A percentile compares a stretch with the other conserved stretches of the same genome.
Evolutionary conservation across 1,140 invertebrate genomes (phyloP).

Genomic region (Brachionus rubens): DNA sequence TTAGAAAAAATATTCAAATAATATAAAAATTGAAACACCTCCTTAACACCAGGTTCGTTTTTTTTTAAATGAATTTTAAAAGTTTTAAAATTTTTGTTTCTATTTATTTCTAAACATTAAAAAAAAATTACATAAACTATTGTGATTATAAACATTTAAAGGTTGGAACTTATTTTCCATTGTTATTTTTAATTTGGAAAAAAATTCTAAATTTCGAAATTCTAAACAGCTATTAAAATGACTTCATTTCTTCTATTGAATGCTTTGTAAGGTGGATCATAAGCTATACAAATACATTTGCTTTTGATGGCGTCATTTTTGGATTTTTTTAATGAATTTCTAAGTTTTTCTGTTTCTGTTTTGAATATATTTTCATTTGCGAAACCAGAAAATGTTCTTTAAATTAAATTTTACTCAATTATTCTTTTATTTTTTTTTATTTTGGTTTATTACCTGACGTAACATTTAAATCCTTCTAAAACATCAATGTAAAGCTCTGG

Average conservation of each 20-base stretch:
- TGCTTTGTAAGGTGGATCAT: constrained; percentile 39
- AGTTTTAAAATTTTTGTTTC: too few relatives aligned
- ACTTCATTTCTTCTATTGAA: constrained; percentile 42
- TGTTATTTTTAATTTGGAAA: not conserved
- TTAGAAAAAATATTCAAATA: too few relatives aligned
- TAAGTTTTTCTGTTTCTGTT: constrained; percentile 30
- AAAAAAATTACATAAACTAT: too few relatives aligned
- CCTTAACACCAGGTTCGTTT: too few relatives aligned
- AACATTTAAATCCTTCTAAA: constrained; percentile 35
- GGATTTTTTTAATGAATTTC: not conserved
- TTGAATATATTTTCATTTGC: constrained; percentile 29
- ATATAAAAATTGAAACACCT: too few relatives aligned
- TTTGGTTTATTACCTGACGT: not conserved
- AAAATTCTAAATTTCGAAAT: not conserved
- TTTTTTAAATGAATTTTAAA: too few relatives aligned
- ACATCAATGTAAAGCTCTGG: constrained; percentile 21
- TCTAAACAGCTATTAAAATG: constrained; percentile 4
- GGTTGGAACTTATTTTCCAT: too few relatives aligned
- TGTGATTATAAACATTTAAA: too few relatives aligned
- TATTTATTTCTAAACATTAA: too few relatives aligned
- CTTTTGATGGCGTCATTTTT: not conserved
- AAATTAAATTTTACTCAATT: not conserved
- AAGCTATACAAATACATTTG: constrained; percentile 41
- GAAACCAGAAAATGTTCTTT: constrained; percentile 32
- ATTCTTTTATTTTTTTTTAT: not conserved